Base-by-base conservation (phyloP, 2,113 vertebrate species). In the Halcyon senegalensis region DNA sequence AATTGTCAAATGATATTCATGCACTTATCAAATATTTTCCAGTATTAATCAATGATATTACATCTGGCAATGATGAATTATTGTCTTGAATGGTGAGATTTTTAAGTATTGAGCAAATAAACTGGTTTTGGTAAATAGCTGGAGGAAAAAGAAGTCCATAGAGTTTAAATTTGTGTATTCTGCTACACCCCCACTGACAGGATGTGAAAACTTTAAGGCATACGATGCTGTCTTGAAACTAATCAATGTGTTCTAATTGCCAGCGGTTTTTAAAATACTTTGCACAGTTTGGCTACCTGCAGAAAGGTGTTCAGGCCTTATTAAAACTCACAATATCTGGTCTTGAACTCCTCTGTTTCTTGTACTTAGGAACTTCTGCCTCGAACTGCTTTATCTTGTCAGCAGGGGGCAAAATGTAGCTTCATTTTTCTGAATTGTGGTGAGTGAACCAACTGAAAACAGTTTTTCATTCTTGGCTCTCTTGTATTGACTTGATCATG, bases 301-400 rank as follows among this genome's bases (percentile, higher is more conserved):
- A 35, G 0, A 1, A 17, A 75, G 23, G 16, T 0, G 0, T n/a
- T 76, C 19, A 64, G 11, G 16, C 21, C 31, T 74, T 18, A 25
- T 14, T 23, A 23, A 62, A 80, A 64, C 9, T 78, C 39, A 1
- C 2, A 11, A 0, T 12, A 2, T n/a, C 31, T 88, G 15, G 2
- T 75, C 17, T 43, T 41, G 46, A 75, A 11, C 33, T 72, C 3
- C 0, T 7, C 43, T 43, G 7, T 62, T 68, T 33, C 12, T 68
- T 69, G 37, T 11, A n/a, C 11, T 18, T 69, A 17, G 0, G 1
- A 67, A n/a, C 7, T 10, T 51, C 56, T 80, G 46, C 56, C 8
- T 24, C 14, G 19, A 30, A n/a, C 50, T 92, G 21, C 75, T 37
- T 75, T 37, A 11, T 46, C 31, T 63, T 17, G 88, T 62, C 85